Evolutionary conservation across 2,888 invertebrate species (phyloP).

Genomic region (Papilio elwesi): DNA sequence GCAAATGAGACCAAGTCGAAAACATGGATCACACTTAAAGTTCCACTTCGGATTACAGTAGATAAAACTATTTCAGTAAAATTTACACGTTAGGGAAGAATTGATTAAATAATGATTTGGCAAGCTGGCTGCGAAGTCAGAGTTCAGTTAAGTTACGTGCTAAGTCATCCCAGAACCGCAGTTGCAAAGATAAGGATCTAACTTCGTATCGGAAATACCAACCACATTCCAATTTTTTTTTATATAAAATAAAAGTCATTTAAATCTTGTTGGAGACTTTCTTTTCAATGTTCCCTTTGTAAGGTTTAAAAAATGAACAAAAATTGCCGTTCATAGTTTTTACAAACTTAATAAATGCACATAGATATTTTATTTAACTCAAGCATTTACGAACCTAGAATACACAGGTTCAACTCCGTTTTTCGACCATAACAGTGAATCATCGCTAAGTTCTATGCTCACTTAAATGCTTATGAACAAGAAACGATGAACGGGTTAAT

Average conservation of each 20-base stretch:
- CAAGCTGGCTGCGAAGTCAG: background rate
- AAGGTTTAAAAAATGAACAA: no score
- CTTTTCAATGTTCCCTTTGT: background rate
- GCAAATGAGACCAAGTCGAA: no score
- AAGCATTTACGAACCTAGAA: no score
- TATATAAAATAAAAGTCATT: background rate
- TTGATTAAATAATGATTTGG: background rate
- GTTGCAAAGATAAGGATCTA: conserved; percentile 18
- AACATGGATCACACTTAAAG: no score
- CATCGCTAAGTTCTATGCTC: no score
- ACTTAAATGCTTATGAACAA: no score
- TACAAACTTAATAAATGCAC: background rate
- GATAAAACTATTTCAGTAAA: no score
- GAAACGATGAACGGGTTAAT: no score
- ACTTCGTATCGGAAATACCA: conserved; percentile 17
- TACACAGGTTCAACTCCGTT: no score
- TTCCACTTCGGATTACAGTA: no score
- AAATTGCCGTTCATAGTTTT: background rate
- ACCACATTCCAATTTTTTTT: conserved; percentile 21
- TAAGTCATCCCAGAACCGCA: background rate
- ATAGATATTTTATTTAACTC: no score
- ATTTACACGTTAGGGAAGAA: background rate
- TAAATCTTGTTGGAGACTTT: background rate
- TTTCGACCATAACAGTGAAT: no score
- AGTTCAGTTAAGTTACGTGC: conserved; percentile 25